Conservation (phyloP, 1,140 invertebrate genomes). For the Chironomus tepperi region DNA sequence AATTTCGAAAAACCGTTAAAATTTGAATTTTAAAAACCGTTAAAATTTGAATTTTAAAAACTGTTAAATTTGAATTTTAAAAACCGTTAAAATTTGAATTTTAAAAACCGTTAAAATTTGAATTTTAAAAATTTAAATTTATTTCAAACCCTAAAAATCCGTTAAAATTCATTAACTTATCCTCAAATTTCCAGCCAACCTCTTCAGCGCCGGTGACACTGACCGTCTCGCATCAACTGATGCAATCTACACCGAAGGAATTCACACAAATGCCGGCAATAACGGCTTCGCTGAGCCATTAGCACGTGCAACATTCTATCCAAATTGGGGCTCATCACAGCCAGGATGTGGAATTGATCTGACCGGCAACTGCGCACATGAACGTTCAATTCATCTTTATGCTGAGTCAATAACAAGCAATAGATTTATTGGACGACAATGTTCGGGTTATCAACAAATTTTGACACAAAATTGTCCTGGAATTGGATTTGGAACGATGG, state of each 20-base stretch:
- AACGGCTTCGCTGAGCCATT: conserved; percentile 30
- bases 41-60: too few species aligned
- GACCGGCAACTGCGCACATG: conserved; percentile 41
- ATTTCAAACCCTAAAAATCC: too few species aligned
- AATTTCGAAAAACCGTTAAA: too few species aligned
- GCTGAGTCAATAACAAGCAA: conserved; percentile 34
- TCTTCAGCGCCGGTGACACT: conserved; percentile 30
- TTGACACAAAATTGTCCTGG: background rate
- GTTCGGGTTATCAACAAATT: conserved; percentile 25
- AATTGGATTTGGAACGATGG: background rate
- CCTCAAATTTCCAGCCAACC: conserved; percentile 26
- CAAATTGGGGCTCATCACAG: conserved; percentile 44
- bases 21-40: too few species aligned
- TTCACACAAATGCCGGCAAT: conserved; percentile 43
- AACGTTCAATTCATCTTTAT: conserved; percentile 37
- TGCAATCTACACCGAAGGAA: conserved; percentile 43
- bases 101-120: too few species aligned
- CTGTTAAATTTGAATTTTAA: too few species aligned
- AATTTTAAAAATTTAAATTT: too few species aligned
- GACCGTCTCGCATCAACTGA: conserved; percentile 43
- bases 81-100: too few species aligned
- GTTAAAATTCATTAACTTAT: too few species aligned
- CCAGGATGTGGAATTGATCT: conserved; percentile 44
- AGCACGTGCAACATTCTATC: conserved; percentile 46
- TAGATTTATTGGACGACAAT: conserved; percentile 27